Evolutionary conservation across 2,113 vertebrate genomes (phyloP).

Genomic region (Halcyon senegalensis): DNA sequence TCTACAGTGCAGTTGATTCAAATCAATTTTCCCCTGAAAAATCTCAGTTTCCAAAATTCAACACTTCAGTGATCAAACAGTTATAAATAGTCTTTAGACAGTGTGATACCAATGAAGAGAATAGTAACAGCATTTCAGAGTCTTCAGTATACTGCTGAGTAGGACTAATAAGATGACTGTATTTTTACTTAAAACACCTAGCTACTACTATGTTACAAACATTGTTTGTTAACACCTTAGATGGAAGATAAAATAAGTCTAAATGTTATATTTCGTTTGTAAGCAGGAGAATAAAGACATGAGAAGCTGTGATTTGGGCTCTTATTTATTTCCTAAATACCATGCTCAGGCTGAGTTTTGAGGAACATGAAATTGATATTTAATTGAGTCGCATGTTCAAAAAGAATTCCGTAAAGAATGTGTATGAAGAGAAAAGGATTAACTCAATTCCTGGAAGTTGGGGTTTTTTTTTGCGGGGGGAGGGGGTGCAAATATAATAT

Average conservation of each 20-base stretch:
- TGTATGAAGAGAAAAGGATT: not conserved
- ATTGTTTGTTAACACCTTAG: not conserved
- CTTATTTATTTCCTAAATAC: not conserved
- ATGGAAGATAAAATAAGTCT: not conserved
- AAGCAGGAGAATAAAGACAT: not conserved
- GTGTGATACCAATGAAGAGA: not conserved
- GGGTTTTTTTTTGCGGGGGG: too few species aligned
- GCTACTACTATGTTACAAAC: not conserved
- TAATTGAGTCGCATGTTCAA: not conserved
- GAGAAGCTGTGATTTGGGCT: not conserved
- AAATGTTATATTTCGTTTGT: not conserved
- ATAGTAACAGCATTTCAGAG: not conserved
- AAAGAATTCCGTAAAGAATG: not conserved
- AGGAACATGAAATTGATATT: not conserved
- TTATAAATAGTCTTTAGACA: not conserved
- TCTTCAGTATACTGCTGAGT: not conserved
- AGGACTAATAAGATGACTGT: not conserved
- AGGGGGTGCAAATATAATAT: too few species aligned
- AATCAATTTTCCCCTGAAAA: slow-evolving; percentile 12
- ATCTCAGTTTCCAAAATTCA: not conserved
- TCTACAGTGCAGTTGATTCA: not conserved
- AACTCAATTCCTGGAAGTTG: not conserved
- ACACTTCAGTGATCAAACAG: not conserved
- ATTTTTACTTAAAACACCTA: not conserved
- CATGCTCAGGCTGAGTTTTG: not conserved